Conservation (phyloP, 2,113 vertebrate species). For the Colaptes auratus region DNA sequence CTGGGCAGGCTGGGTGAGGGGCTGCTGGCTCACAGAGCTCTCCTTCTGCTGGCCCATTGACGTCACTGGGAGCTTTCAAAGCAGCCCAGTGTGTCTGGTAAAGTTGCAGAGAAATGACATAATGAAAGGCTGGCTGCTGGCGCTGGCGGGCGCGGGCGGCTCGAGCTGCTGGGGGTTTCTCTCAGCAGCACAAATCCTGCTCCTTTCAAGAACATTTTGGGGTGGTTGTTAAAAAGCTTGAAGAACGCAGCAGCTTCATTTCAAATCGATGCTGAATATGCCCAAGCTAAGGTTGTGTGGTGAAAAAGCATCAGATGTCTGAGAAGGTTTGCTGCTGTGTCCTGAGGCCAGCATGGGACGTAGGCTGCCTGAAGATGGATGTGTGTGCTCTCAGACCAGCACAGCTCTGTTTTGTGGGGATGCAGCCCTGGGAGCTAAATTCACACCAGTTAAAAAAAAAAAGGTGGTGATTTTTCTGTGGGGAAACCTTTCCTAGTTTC, state of each 20-base stretch:
- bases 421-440: not conserved
- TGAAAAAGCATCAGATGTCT: not conserved
- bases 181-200: conserved; percentile 6
- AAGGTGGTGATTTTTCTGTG: no score
- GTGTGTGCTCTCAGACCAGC: not conserved
- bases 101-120: conserved; percentile 47
- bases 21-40: conserved; percentile 71
- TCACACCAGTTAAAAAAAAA: not conserved
- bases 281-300: not conserved
- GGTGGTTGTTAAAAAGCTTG: not conserved
- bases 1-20: conserved; percentile 55
- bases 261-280: not conserved
- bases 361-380: not conserved
- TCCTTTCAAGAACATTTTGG: not conserved
- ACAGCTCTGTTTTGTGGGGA: not conserved
- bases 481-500: not conserved
- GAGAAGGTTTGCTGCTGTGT: not conserved
- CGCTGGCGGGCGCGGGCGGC: not conserved
- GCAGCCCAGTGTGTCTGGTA: conserved; percentile 49
- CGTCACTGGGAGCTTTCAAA: conserved; percentile 76
- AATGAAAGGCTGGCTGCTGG: conserved; percentile 28
- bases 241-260: not conserved
- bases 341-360: not conserved
- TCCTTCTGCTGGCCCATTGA: conserved; percentile 73
- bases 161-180: not conserved